Base-by-base conservation (phyloP, 2,113 vertebrate genomes). In the Syngnathus floridae region DNA sequence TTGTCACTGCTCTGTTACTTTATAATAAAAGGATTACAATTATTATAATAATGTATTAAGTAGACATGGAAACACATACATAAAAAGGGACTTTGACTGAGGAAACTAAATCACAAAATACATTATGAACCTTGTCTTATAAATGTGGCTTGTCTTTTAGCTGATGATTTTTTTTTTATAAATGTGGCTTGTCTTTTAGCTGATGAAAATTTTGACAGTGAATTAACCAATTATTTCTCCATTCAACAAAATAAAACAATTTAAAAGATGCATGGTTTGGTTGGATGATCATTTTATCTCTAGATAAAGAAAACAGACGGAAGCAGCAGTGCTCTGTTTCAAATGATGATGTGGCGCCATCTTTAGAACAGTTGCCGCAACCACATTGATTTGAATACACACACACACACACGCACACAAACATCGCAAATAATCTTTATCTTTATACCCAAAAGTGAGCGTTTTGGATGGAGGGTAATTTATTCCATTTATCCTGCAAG, bases 141-240 rank as follows among this genome's bases (percentile, higher is more conserved):
- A 38, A 55, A 69, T 81, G 62, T 66, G 75, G 43, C 64, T 74
- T 56, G 64, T 64, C 19, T 73, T 43, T 67, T 71, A 70, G 26
- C 65, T 70, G 70, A 81, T 74, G 16, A 74, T 22, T 19, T 3
- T 31, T 31, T 62, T 62, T 22, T 52, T 60, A 56, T 55, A 38
- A 55, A 69, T 81, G 62, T 66, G 75, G 43, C 64, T 74, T 56
- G 64, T 64, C 19, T 73, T 43, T 67, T 71, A 70, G 26, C 65
- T 70, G 70, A 81, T 74, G 13, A 74, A 35, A n/a, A 66, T 74
- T 82, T 78, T 60, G 83, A 57, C 83, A 81, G 69, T 68, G 71
- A 79, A 85, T 78, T 77, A 69, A 73, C 80, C 58, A 35, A 65
- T 79, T 31, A 65, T 79, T 49, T 71, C 52, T 57, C 73, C 71